phyloP scores from a whole-genome alignment of 2,113 vertebrate genomes.

The Ophthalmolycus amberensis region DNA sequence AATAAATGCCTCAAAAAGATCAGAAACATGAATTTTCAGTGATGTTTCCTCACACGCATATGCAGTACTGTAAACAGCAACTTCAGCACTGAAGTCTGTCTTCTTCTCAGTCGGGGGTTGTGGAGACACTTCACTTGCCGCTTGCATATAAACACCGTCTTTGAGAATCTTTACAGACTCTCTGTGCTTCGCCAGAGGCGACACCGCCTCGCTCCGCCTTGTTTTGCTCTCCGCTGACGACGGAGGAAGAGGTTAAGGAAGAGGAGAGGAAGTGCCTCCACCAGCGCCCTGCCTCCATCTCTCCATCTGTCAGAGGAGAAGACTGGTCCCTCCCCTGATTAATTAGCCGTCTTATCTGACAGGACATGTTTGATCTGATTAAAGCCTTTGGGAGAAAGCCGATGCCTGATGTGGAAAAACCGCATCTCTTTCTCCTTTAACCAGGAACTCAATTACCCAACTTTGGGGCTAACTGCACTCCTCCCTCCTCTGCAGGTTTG shows the following conservation, averaged over 20 bases:
- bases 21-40: not conserved
- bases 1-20: slow-evolving; percentile 19
- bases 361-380: slow-evolving; percentile 79
- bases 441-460: slow-evolving; percentile 67
- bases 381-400: slow-evolving; percentile 68
- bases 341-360: slow-evolving; percentile 79
- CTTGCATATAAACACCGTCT: slow-evolving; percentile 46
- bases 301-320: slow-evolving; percentile 66
- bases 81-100: slow-evolving; percentile 34
- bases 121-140: slow-evolving; percentile 44
- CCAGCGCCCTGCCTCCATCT: slow-evolving; percentile 55
- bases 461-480: slow-evolving; percentile 32
- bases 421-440: slow-evolving; percentile 52
- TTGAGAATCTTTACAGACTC: slow-evolving; percentile 46
- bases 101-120: slow-evolving; percentile 47
- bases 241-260: slow-evolving; percentile 61
- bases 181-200: slow-evolving; percentile 42
- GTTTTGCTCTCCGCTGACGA: slow-evolving; percentile 55
- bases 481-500: slow-evolving; percentile 45
- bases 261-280: slow-evolving; percentile 68
- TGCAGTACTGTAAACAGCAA: slow-evolving; percentile 38
- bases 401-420: slow-evolving; percentile 43
- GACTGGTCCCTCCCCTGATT: slow-evolving; percentile 69
- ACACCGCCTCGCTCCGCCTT: slow-evolving; percentile 38
- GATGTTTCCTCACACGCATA: slow-evolving; percentile 23